phyloP scores from a whole-genome alignment of 2,797 vertebrate species.

The Hemibagrus guttatus region DNA sequence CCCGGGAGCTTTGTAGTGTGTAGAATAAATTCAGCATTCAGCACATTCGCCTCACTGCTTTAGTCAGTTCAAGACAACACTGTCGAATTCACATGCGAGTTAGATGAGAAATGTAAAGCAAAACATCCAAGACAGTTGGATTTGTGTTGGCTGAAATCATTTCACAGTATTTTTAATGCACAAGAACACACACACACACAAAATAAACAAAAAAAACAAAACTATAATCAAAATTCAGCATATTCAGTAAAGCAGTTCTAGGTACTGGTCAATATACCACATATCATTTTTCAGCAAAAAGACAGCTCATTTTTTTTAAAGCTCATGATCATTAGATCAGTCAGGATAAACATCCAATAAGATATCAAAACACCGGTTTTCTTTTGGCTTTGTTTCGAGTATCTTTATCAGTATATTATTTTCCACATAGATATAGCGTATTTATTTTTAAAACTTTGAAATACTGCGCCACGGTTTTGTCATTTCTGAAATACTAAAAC shows the following conservation, averaged over 20 bases:
- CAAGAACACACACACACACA: slow-evolving; percentile 29
- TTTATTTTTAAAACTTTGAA: neutral
- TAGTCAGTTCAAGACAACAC: slow-evolving; percentile 42
- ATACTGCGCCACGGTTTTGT: slow-evolving; percentile 17
- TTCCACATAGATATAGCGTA: slow-evolving; percentile 27
- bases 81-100: slow-evolving; percentile 53
- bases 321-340: slow-evolving; percentile 12
- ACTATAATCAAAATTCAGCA: slow-evolving; percentile 40
- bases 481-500: slow-evolving; percentile 29
- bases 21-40: slow-evolving; percentile 53
- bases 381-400: neutral
- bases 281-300: slow-evolving; percentile 34
- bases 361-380: neutral
- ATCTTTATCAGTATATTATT: neutral
- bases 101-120: slow-evolving; percentile 48
- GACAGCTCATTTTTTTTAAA: slow-evolving; percentile 29
- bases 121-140: slow-evolving; percentile 30
- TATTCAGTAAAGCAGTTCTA: slow-evolving; percentile 40
- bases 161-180: slow-evolving; percentile 39
- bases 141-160: slow-evolving; percentile 21
- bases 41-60: slow-evolving; percentile 48
- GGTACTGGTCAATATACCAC: slow-evolving; percentile 44
- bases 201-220: slow-evolving; percentile 8
- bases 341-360: slow-evolving; percentile 38
- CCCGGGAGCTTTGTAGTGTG: slow-evolving; percentile 53